Conservation (phyloP, 2,113 vertebrate genomes). For the Cairina moschata region DNA sequence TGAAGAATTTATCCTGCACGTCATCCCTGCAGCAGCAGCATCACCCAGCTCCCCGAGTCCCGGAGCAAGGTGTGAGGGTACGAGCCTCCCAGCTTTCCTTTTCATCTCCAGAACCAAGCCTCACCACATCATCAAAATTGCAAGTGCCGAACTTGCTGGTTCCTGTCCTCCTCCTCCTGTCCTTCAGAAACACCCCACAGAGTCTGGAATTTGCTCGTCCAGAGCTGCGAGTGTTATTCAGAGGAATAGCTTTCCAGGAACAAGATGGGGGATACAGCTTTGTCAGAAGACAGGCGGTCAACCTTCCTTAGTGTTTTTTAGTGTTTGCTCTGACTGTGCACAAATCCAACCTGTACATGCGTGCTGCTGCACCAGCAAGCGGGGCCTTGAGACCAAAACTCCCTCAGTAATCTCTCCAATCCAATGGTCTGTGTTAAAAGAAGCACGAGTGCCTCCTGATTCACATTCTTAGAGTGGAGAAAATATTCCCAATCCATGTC, state of each 20-base stretch:
- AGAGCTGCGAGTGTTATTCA: background rate
- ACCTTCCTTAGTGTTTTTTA: background rate
- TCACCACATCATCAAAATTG: rapidly evolving
- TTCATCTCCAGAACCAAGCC: background rate
- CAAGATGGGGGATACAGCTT: background rate
- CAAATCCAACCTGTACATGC: background rate
- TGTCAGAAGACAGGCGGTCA: background rate
- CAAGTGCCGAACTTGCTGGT: background rate
- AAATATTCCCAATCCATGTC: background rate
- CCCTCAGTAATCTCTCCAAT: background rate
- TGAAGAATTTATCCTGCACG: background rate
- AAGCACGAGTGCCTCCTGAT: background rate
- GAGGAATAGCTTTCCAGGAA: background rate
- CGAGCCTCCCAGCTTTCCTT: background rate
- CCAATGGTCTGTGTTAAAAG: background rate
- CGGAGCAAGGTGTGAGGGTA: background rate
- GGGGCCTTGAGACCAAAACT: background rate
- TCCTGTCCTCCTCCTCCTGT: background rate
- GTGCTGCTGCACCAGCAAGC: background rate
- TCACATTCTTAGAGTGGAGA: background rate
- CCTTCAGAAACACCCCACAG: background rate
- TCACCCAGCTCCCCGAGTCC: background rate
- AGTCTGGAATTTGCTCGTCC: background rate
- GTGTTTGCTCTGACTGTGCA: background rate
- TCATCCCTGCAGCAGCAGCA: background rate